Base-by-base conservation (phyloP, 1,140 invertebrate genomes). In the Akabosia matsudoensis region DNA sequence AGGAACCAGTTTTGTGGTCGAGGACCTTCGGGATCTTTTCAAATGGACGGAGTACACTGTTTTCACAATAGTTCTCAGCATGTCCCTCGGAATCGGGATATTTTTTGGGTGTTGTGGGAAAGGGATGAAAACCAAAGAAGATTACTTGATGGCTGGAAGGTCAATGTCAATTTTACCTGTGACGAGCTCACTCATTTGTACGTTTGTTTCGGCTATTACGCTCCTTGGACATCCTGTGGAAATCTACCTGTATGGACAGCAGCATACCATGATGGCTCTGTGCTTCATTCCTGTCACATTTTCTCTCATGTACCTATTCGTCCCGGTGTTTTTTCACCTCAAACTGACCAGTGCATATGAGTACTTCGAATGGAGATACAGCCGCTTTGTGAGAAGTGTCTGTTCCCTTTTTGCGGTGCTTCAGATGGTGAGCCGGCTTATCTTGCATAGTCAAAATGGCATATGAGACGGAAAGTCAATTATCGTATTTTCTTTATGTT, bases 281-380 rank as follows among this genome's bases (percentile, higher is more conserved):
- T 90, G 0, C 83, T 88, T 4, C n/a, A 79, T 91, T 0, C 75
- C 91, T 7, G 90, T 90, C 82, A 89, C 89, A 7, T 79, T 92
- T 18, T 84, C 90, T 3, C 88, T 92, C 80, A 92, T 91, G 13
- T 91, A 92, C 83, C 84, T 93, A 28, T 97, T 92, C 82, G 85
- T 97, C 22, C 95, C 95, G 31, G 91, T 97, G 13, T 97, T 97
- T 84, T 96, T 92, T 84, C 90, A 91, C 74, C 85, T 97, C 7
- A 90, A 93, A 84, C 90, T 91, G 77, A 93, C 93, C 4, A 96
- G 93, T 83, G 92, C 91, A 70, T 97, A 96, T 85, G 92, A 97
- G 78, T 79, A 77, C 37, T 75, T 79, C 30, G 76, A 79, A 74
- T 64, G 72, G 74, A 70, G 79, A 70, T 79, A 72, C 67, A 77